Conservation (phyloP, 2,113 vertebrate genomes). For the Serilophus lunatus region DNA sequence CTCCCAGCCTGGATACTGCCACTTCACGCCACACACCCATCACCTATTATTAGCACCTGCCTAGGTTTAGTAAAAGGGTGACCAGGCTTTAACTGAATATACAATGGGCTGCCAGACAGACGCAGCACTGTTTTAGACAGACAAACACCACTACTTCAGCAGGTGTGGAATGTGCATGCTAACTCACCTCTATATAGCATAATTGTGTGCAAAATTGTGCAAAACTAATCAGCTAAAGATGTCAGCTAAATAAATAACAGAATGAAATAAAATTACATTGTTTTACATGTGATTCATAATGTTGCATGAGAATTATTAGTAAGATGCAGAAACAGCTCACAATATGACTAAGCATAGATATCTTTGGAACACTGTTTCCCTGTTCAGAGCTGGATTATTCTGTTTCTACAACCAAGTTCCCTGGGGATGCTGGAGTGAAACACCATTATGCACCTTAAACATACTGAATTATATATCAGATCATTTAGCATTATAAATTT, state of each 20-base stretch:
- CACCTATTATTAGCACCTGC: not conserved
- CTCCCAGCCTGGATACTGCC: not conserved
- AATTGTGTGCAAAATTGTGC: not conserved
- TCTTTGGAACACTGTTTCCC: not conserved
- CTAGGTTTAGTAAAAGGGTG: not conserved
- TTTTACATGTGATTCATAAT: not conserved
- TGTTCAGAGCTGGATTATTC: not conserved
- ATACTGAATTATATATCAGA: not conserved
- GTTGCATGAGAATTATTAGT: not conserved
- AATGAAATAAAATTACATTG: not conserved
- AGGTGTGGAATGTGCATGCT: not conserved
- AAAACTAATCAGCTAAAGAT: not conserved
- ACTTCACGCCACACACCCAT: rapidly evolving
- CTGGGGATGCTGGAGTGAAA: not conserved
- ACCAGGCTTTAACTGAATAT: not conserved
- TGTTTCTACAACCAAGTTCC: not conserved
- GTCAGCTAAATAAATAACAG: not conserved
- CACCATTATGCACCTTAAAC: not conserved
- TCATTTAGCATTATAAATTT: not conserved
- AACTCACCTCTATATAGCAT: rapidly evolving
- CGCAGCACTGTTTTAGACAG: not conserved
- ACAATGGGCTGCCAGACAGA: not conserved
- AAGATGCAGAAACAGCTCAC: not conserved
- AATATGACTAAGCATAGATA: not conserved
- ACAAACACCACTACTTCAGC: not conserved